Base-by-base conservation (phyloP, 2,113 vertebrate genomes). In the Gracilinanus agilis region DNA sequence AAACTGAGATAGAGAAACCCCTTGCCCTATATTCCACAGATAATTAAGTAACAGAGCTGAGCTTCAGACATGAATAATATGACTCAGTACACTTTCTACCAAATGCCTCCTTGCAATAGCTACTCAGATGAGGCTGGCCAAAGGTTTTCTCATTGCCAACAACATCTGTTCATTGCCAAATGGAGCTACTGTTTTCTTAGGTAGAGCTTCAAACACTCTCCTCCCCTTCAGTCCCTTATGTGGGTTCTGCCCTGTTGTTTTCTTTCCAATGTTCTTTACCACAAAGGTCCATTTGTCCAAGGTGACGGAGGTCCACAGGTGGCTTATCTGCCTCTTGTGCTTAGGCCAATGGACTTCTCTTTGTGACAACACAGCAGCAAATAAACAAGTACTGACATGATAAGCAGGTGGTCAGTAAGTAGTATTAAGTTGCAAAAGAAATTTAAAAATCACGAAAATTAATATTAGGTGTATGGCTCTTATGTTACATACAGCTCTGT, bases 101-200 rank as follows among this genome's bases (percentile, higher is more conserved):
- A 83, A 19, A 83, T 83, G 67, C 67, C 67, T 40, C n/a, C n/a
- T 83, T 83, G n/a, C n/a, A 75, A 11, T 75, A 83, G n/a, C 67
- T 83, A 8, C 67, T 83, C 67, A 83, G 67, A 29, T 83, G 67
- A 40, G 67, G n/a, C 19, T 23, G n/a, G 16, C 67, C 67, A 88
- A 34, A 40, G 24, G 56, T 94, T 96, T 93, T 90, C 54, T 67
- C 92, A 94, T 56, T 53, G 11, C 58, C 25, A 56, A 1, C 12
- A n/a, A 93, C 53, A 93, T 56, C 16, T 96, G 27, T 27, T 95
- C 49, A 93, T 94, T 89, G 54, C 53, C 92, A 93, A 90, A 90
- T 0, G 53, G 5, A 97, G n/a, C 34, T 94, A 54, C 91, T 55
- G 23, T 10, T 92, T 54, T 93, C 49, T 94, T 75, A 90, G 34